Evolutionary conservation across 2,797 vertebrate genomes (phyloP).

Genomic region (Microctenopoma lineatum): DNA sequence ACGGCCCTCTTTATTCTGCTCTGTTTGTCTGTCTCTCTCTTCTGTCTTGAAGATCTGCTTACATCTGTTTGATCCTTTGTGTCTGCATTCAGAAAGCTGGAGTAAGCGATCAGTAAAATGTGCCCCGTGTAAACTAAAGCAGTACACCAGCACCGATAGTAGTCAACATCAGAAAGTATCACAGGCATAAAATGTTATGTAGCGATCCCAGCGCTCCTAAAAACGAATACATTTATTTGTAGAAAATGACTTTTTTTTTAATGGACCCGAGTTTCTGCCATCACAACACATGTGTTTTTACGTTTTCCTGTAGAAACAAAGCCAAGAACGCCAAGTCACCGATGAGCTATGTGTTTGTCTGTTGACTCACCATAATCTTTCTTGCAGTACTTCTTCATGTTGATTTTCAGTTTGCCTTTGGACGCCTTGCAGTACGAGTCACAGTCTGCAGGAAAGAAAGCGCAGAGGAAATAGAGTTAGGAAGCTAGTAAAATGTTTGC

Average conservation of each 20-base stretch:
- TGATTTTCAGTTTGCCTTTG: conserved; percentile 99
- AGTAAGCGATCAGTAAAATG: conserved; percentile 76
- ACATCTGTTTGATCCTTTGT: conserved; percentile 75
- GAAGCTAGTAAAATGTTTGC: not conserved
- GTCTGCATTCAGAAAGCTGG: conserved; percentile 62
- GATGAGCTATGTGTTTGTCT: not conserved
- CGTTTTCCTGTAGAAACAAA: conserved; percentile 14
- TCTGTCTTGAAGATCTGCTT: conserved; percentile 66
- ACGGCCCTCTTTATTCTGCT: conserved; percentile 47
- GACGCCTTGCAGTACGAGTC: conserved; percentile 98
- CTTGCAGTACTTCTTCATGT: conserved; percentile 99
- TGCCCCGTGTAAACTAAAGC: conserved; percentile 38
- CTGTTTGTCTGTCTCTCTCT: conserved; percentile 47
- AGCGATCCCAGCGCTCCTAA: not conserved
- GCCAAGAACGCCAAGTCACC: conserved; percentile 4
- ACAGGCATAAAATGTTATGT: not conserved
- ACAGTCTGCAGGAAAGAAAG: conserved; percentile 80
- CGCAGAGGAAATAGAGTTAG: conserved; percentile 11
- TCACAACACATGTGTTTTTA: conserved; percentile 23
- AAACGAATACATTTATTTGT: conserved; percentile 3
- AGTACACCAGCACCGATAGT: conserved; percentile 21
- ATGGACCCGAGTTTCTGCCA: conserved; percentile 18
- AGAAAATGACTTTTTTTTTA: not conserved
- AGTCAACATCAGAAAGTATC: not conserved
- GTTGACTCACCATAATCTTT: conserved; percentile 95